Base-by-base conservation (phyloP, 2,797 vertebrate genomes). In the Kryptolebias ocellatus region DNA sequence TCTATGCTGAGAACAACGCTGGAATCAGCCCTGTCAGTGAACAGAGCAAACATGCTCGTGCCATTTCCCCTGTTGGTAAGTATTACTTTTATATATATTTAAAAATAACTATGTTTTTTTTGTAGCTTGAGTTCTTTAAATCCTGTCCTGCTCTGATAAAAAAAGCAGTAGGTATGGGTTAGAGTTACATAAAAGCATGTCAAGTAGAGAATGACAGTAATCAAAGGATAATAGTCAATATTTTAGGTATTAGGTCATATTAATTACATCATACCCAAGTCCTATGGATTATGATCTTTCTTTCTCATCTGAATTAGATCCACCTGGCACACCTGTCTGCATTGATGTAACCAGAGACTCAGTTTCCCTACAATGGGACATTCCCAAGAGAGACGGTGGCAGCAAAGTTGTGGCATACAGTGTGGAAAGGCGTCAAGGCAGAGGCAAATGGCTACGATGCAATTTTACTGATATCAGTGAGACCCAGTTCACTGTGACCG, bases 321-420 rank as follows among this genome's bases (percentile, higher is more conserved):
- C 98, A 72, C 98, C 98, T 84, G 96, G 97, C 66, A 99, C 90
- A 59, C 98, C 97, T 52, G 95, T 96, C 83, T 98, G 97, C 79
- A 99, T 99, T 49, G 98, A 99, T 85, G 94, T 97, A 62, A 99
- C 98, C 70, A 95, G 98, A 84, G 97, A 99, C 91, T 97, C 98
- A 34, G 95, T 99, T 80, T 98, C 98, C 29, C 93, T 99, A 65
- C 95, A 96, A 58, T 99, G 98, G 98, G 96, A 94, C 0, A 82
- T 95, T 5, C 98, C 98, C 0, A 81, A 96, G 72, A 96, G 92
- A 74, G 98, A 99, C 3, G 98, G 98, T 71, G 97, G 98, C 88
- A 96, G 96, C 89, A 99, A 92, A 90, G 98, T 99, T 76, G 98
- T 99, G 51, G 98, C 93, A 55, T 99, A 99, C 83, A 97, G 95